These are phyloP conservation scores for Ivindomyrus marchei DNA, from an alignment of 2,113 vertebrate species.

Conservation along the genomic window DNA sequence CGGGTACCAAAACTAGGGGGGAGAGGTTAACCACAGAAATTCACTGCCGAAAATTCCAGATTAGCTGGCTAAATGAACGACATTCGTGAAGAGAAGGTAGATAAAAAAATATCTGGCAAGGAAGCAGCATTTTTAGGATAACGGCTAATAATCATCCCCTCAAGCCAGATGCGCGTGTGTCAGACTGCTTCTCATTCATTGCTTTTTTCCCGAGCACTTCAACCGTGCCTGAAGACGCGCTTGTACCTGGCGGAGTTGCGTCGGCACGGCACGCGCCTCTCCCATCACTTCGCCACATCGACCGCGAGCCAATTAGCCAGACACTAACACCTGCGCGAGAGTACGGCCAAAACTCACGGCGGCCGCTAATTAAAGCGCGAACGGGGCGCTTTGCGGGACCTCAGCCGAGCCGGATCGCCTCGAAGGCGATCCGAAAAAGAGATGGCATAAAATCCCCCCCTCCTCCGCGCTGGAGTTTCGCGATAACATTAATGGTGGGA, in stretches of 20 bases:
- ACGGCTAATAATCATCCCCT: neutral
- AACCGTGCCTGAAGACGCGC: neutral
- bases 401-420: neutral
- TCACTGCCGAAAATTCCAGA: neutral
- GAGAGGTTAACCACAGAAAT: neutral
- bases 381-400: neutral
- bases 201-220: neutral
- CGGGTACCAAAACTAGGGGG: neutral
- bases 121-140: neutral
- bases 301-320: neutral
- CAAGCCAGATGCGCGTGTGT: neutral
- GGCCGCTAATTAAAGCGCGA: conserved; percentile 3
- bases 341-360: neutral
- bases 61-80: neutral
- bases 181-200: neutral
- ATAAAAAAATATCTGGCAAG: neutral
- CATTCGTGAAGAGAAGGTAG: neutral
- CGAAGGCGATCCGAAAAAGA: neutral
- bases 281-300: neutral
- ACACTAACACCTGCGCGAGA: neutral
- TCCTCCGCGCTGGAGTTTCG: neutral
- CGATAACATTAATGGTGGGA: neutral
- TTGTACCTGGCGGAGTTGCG: neutral
- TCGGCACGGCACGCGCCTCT: neutral
- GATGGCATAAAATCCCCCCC: neutral